phyloP scores from a whole-genome alignment of 2,797 vertebrate genomes.

The Molothrus aeneus region DNA sequence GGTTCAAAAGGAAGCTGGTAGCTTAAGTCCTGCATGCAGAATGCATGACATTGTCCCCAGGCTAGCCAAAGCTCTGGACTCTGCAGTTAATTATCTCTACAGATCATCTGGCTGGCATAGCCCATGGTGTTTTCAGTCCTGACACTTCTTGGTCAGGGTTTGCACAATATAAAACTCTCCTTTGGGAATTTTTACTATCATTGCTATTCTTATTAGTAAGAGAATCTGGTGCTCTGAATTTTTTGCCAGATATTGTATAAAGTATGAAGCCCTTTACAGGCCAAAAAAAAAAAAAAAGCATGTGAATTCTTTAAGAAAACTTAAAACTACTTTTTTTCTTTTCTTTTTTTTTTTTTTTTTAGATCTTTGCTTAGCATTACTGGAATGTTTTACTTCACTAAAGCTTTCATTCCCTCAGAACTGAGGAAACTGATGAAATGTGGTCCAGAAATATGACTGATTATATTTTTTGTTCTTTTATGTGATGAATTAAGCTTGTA shows the following conservation, averaged over 20 bases:
- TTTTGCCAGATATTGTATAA: not conserved
- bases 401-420: not conserved
- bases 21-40: not conserved
- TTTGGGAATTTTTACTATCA: not conserved
- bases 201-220: not conserved
- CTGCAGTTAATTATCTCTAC: not conserved
- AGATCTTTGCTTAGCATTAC: not conserved
- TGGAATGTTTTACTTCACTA: not conserved
- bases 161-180: not conserved
- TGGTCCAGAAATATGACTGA: not conserved
- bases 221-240: not conserved
- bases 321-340: accelerated
- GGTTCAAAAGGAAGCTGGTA: not conserved
- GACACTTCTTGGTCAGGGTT: not conserved
- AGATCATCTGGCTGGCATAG: not conserved
- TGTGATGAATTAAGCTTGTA: not conserved
- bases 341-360: not conserved
- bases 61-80: not conserved
- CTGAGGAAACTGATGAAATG: not conserved
- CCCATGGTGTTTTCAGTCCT: not conserved
- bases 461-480: not conserved
- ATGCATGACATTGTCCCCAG: accelerated
- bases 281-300: not conserved
- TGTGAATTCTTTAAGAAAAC: not conserved
- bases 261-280: not conserved